Evolutionary conservation across 2,113 vertebrate genomes (phyloP).

Genomic region (Hyperopisus bebe): DNA sequence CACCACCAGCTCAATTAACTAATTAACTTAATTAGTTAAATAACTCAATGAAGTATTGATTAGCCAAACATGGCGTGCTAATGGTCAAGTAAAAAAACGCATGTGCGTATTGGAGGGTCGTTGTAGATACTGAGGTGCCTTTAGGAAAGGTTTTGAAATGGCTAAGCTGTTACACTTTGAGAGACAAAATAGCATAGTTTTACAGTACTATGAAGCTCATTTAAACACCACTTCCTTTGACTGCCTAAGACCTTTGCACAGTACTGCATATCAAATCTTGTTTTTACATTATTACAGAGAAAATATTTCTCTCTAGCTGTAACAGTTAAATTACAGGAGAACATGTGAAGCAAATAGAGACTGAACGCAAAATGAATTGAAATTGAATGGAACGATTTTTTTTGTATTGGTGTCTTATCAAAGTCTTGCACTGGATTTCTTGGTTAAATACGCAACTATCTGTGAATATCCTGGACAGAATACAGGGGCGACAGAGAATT

Average conservation of each 20-base stretch:
- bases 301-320: background rate
- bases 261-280: background rate
- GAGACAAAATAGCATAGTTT: background rate
- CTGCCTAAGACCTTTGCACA: background rate
- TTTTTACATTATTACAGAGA: background rate
- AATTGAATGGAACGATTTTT: background rate
- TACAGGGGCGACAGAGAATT: background rate
- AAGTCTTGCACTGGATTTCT: background rate
- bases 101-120: background rate
- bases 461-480: background rate
- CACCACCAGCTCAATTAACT: no score
- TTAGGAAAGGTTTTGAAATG: background rate
- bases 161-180: background rate
- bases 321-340: background rate
- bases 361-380: background rate
- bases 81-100: background rate
- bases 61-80: background rate
- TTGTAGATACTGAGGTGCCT: background rate
- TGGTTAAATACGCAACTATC: background rate
- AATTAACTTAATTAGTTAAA: no score
- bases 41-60: background rate
- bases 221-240: background rate
- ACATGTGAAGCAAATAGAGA: background rate
- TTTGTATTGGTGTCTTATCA: background rate
- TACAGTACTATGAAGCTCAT: background rate